Evolutionary conservation across 2,797 vertebrate species (phyloP).

Genomic region (Menidia menidia): DNA sequence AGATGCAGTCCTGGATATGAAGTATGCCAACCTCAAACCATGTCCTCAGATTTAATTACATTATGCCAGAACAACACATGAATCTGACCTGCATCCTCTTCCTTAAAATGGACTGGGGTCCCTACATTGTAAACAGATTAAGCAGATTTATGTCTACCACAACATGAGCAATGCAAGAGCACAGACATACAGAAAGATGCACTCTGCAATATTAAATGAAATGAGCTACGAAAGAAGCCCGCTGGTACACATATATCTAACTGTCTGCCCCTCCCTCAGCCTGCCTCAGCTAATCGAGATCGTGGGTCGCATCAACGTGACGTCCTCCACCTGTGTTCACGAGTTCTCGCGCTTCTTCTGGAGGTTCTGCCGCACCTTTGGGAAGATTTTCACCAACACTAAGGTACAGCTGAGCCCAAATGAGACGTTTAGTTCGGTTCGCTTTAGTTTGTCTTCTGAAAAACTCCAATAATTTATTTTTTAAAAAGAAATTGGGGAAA

Average conservation of each 20-base stretch:
- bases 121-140: constrained; percentile 1
- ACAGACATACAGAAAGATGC: background rate
- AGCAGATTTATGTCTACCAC: background rate
- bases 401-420: constrained; percentile 58
- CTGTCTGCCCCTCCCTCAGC: constrained; percentile 70
- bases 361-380: constrained; percentile 97
- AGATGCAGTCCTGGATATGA: background rate
- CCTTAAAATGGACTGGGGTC: background rate
- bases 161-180: background rate
- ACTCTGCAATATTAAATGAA: background rate
- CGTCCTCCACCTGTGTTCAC: constrained; percentile 95
- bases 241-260: constrained; percentile 9
- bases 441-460: background rate
- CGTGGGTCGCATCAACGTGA: constrained; percentile 95
- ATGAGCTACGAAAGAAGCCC: too few relatives aligned
- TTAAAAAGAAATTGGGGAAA: too few relatives aligned
- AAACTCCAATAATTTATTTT: background rate
- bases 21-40: background rate
- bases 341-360: constrained; percentile 99
- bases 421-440: background rate
- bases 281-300: constrained; percentile 97
- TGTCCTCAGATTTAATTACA: background rate
- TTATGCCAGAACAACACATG: background rate
- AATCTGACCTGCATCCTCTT: background rate
- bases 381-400: constrained; percentile 98